A percentile compares a stretch with the other conserved stretches of the same genome.
phyloP scores from a whole-genome alignment of 2,888 invertebrate genomes.

The Neoscelio sp. region DNA sequence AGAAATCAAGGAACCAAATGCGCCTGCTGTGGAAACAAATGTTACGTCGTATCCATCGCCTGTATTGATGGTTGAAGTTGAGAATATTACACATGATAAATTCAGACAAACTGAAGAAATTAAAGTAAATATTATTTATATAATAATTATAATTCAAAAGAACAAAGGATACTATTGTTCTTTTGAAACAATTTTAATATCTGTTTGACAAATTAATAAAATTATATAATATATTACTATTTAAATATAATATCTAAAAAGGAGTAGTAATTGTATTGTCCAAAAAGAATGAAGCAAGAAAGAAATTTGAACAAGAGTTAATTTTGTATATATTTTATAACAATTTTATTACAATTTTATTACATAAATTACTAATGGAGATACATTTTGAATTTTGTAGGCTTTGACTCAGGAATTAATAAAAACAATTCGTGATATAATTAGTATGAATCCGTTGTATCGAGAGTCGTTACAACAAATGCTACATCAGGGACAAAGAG shows the following conservation, averaged over 20 bases:
- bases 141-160: background rate
- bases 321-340: too few species aligned
- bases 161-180: too few species aligned
- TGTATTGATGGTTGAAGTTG: constrained; percentile 96
- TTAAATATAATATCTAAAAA: too few species aligned
- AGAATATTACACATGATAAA: constrained; percentile 94
- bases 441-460: constrained; percentile 98
- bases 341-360: background rate
- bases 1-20: too few species aligned
- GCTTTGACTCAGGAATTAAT: constrained; percentile 98
- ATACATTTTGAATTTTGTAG: constrained; percentile 77
- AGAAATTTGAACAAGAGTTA: too few species aligned
- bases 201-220: too few species aligned
- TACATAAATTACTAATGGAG: constrained; percentile 6
- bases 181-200: too few species aligned
- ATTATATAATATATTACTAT: too few species aligned
- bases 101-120: constrained; percentile 97
- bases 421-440: constrained; percentile 98
- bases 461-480: constrained; percentile 99
- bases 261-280: too few species aligned
- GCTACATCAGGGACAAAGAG: constrained; percentile 97
- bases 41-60: constrained; percentile 79
- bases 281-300: too few species aligned
- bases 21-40: too few species aligned
- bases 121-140: constrained; percentile 85